Evolutionary conservation across 2,888 invertebrate genomes (phyloP).

Genomic region (Oxyteleia sp.): DNA sequence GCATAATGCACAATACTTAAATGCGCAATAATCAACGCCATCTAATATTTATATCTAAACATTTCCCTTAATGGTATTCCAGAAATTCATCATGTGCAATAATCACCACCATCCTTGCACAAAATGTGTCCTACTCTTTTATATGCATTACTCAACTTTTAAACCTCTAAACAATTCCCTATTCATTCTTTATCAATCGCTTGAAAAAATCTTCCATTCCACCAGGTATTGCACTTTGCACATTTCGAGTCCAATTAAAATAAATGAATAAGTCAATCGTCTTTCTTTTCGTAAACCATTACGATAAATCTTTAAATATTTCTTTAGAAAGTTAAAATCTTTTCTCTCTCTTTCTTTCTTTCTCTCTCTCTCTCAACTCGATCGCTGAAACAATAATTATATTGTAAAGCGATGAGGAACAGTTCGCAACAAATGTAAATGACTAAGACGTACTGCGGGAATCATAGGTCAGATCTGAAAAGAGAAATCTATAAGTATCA

Average conservation of each 20-base stretch:
- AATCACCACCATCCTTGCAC: too few relatives aligned
- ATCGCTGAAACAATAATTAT: conserved; percentile 56
- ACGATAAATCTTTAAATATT: conserved; percentile 38
- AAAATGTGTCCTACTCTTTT: too few relatives aligned
- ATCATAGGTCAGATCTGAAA: conserved; percentile 62
- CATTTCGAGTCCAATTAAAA: conserved; percentile 3
- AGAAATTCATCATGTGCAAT: too few relatives aligned
- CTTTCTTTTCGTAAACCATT: conserved; percentile 22
- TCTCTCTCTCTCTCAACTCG: too few relatives aligned
- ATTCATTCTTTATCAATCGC: too few relatives aligned
- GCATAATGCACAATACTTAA: too few relatives aligned
- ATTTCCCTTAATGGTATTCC: too few relatives aligned
- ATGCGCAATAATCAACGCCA: too few relatives aligned
- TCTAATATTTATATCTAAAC: too few relatives aligned
- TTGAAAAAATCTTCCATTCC: too few relatives aligned
- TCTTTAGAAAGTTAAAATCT: conserved; percentile 39
- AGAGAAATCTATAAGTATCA: conserved; percentile 56
- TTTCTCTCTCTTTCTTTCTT: conserved; percentile 21
- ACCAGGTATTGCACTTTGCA: conserved; percentile 12
- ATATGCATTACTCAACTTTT: too few relatives aligned
- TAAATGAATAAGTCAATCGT: neutral
- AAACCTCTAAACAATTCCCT: too few relatives aligned
- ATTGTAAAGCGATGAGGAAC: conserved; percentile 58
- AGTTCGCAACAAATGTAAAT: conserved; percentile 64
- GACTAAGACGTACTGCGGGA: conserved; percentile 55